A percentile compares a stretch with the other conserved stretches of the same genome.
These are phyloP conservation scores for Drosophila ambigua DNA, from an alignment of 1,140 invertebrate genomes.

Conservation along the genomic window DNA sequence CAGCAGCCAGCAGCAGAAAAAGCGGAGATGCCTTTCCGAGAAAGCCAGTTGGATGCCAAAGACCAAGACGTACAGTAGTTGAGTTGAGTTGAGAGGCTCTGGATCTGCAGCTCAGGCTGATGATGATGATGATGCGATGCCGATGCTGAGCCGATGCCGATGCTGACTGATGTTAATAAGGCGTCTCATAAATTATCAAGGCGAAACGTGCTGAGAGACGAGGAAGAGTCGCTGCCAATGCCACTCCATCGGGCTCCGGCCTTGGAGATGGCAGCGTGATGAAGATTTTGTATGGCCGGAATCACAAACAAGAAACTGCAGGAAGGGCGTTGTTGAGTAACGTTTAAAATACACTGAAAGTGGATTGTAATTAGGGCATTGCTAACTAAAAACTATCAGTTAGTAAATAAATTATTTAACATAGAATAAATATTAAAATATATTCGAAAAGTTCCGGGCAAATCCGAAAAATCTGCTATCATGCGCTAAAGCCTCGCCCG, in stretches of 20 bases:
- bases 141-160: constrained; percentile 14
- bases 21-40: constrained; percentile 73
- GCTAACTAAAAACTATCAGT: too few species aligned
- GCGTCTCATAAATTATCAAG: constrained; percentile 82
- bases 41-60: constrained; percentile 63
- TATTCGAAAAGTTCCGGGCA: too few species aligned
- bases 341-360: too few species aligned
- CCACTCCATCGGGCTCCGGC: constrained; percentile 7
- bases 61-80: constrained; percentile 7
- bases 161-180: constrained; percentile 80
- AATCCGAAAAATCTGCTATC: not conserved
- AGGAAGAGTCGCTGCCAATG: constrained; percentile 49
- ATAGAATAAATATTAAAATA: too few species aligned
- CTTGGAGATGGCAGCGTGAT: constrained; percentile 31
- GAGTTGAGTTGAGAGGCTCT: not conserved
- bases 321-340: too few species aligned
- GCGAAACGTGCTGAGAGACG: constrained; percentile 67
- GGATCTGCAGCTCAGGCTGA: constrained; percentile 6
- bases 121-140: constrained; percentile 6
- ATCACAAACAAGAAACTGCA: too few species aligned
- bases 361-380: too few species aligned
- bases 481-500: not conserved
- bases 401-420: too few species aligned
- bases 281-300: not conserved
- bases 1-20: constrained; percentile 37